Percentiles rank a stretch among this genome's conserved stretches.
These are phyloP conservation scores for Cataglyphis albicans DNA, from an alignment of 2,888 invertebrate genomes.

Conservation along the genomic window DNA sequence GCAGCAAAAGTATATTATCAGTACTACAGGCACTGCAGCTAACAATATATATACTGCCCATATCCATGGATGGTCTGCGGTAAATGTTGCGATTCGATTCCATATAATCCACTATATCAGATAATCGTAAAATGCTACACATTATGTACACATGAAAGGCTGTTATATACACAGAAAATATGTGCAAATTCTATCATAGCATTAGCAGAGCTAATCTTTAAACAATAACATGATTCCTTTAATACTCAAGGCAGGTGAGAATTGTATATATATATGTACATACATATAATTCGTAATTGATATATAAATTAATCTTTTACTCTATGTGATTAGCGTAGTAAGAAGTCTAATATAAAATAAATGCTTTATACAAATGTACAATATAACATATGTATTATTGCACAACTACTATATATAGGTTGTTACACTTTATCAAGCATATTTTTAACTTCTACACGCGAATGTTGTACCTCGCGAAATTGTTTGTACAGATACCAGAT, in stretches of 20 bases:
- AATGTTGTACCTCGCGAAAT: conserved; percentile 89
- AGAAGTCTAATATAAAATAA: conserved; percentile 8
- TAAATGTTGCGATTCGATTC: conserved; percentile 91
- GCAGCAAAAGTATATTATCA: conserved; percentile 94
- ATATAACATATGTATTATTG: conserved; percentile 2
- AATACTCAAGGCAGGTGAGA: neutral
- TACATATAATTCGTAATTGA: neutral
- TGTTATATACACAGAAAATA: neutral
- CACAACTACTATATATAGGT: neutral
- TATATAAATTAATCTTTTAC: neutral
- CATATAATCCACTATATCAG: conserved; percentile 91
- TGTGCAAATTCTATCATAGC: neutral
- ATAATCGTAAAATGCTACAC: conserved; percentile 50
- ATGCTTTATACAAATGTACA: neutral
- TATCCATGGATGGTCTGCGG: conserved; percentile 95
- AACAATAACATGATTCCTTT: neutral
- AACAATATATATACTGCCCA: conserved; percentile 95
- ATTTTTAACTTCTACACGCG: conserved; percentile 17
- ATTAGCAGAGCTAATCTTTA: neutral
- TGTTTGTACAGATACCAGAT: conserved; percentile 90
- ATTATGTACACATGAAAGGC: neutral
- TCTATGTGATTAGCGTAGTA: neutral
- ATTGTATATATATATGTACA: neutral
- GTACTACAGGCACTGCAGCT: conserved; percentile 92
- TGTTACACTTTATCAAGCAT: conserved; percentile 27